These are phyloP conservation scores for Linyphia triangularis DNA, from an alignment of 2,888 invertebrate genomes.

Conservation along the genomic window DNA sequence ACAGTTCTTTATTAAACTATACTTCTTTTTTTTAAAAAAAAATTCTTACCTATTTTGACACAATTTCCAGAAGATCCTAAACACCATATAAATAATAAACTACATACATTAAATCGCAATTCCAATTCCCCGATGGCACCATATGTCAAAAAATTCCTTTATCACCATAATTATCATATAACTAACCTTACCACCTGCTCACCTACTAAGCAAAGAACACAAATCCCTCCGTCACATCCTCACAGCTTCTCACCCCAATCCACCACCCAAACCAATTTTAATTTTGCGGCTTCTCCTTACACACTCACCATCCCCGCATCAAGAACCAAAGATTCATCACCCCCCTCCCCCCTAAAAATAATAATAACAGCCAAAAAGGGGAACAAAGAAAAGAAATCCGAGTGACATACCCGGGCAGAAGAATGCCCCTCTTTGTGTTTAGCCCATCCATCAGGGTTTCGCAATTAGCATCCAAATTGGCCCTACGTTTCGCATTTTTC, in stretches of 20 bases:
- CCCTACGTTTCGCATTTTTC: conserved; percentile 62
- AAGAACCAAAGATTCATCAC: background rate
- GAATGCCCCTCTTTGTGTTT: conserved; percentile 54
- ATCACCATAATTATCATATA: no score
- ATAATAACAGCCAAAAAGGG: conserved; percentile 27
- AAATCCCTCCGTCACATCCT: no score
- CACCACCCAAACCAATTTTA: conserved; percentile 51
- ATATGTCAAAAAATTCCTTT: no score
- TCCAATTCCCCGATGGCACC: no score
- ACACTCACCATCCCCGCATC: conserved; percentile 14
- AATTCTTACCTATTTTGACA: no score
- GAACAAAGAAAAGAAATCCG: background rate
- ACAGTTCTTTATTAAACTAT: no score
- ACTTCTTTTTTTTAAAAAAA: no score
- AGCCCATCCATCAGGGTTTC: conserved; percentile 59
- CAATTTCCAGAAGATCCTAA: no score
- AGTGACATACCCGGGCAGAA: conserved; percentile 36
- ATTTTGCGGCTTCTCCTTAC: conserved; percentile 57
- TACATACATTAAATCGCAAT: no score
- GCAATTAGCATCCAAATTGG: conserved; percentile 73
- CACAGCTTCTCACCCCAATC: background rate
- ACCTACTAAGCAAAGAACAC: no score
- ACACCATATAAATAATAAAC: no score
- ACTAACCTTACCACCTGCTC: no score
- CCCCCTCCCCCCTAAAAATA: conserved; percentile 6